Evolutionary conservation across 30 jellyfish, hydroid and myxozoan genomes (phyloP).

Genomic region (Aurelia sp.): DNA sequence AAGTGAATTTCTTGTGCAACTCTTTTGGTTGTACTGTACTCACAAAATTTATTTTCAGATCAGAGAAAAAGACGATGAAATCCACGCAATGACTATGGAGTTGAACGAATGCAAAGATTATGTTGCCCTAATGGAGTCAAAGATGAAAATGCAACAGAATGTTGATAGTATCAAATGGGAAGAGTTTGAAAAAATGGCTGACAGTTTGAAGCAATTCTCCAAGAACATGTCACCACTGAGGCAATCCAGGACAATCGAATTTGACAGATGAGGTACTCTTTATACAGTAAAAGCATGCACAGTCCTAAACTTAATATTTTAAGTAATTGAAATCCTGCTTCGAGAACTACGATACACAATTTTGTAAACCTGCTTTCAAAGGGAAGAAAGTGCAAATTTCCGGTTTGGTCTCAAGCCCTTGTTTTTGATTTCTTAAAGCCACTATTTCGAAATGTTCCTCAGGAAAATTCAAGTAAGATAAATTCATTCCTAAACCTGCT

Average conservation of each 20-base stretch:
- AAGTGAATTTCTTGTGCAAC: too few relatives aligned
- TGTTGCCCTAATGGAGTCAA: constrained; percentile 53
- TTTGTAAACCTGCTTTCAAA: too few relatives aligned
- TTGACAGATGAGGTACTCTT: constrained; percentile 22
- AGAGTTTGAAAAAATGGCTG: constrained; percentile 95
- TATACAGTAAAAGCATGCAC: not conserved
- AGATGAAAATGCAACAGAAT: constrained; percentile 57
- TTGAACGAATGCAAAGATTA: constrained; percentile 39
- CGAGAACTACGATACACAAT: too few relatives aligned
- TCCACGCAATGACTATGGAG: constrained; percentile 33
- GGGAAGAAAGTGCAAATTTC: too few relatives aligned
- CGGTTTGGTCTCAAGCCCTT: too few relatives aligned
- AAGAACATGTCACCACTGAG: constrained; percentile 85
- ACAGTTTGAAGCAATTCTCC: constrained; percentile 85
- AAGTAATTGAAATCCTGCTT: too few relatives aligned
- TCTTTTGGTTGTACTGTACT: too few relatives aligned
- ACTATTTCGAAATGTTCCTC: too few relatives aligned
- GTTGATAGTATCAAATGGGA: constrained; percentile 94
- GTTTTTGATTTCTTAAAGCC: too few relatives aligned
- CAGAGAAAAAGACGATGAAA: constrained; percentile 63
- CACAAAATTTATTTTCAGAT: constrained; percentile 39
- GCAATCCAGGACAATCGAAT: constrained; percentile 49
- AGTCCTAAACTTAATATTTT: too few relatives aligned
- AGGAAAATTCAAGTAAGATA: too few relatives aligned
- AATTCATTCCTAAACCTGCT: too few relatives aligned